Conservation (phyloP, 2,113 vertebrate genomes). For the Danionella cerebrum region DNA sequence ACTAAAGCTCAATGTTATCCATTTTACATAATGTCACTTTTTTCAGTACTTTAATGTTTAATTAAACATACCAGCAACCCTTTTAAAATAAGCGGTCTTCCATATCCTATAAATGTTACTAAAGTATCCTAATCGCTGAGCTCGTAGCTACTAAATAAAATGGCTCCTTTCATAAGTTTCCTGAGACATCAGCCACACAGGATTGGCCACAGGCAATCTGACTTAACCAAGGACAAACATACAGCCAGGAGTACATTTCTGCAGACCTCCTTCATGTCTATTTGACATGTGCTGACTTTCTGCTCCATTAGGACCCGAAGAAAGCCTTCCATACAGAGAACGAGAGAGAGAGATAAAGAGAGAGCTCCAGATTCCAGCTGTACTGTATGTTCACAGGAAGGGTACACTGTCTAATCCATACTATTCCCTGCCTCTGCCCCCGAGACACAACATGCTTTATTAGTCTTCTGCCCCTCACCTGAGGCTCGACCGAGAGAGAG, state of each 20-base stretch:
- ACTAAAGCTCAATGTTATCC: too few relatives aligned
- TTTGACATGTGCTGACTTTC: slow-evolving; percentile 22
- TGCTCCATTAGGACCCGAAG: slow-evolving; percentile 12
- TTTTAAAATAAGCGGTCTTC: not conserved
- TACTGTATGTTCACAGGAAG: slow-evolving; percentile 17
- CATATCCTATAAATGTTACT: not conserved
- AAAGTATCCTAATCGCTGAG: not conserved
- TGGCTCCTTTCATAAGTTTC: slow-evolving; percentile 21
- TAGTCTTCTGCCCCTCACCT: slow-evolving; percentile 62
- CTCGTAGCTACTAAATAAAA: slow-evolving; percentile 11
- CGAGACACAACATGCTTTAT: slow-evolving; percentile 51
- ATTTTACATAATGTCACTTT: not conserved
- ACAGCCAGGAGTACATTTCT: slow-evolving; percentile 20
- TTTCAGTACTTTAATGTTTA: not conserved
- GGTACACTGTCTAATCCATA: slow-evolving; percentile 19
- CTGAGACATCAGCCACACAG: slow-evolving; percentile 12
- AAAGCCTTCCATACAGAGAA: slow-evolving; percentile 16
- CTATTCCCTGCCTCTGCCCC: slow-evolving; percentile 13
- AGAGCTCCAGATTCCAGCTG: slow-evolving; percentile 5
- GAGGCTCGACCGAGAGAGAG: slow-evolving; percentile 52
- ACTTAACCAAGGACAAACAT: slow-evolving; percentile 29
- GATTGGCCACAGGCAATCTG: slow-evolving; percentile 18
- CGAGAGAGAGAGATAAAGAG: not conserved
- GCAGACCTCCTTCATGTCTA: slow-evolving; percentile 20
- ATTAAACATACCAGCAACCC: not conserved